These are phyloP conservation scores for Aphelenchoides avenae DNA, from an alignment of 1,140 invertebrate genomes.

Conservation along the genomic window DNA sequence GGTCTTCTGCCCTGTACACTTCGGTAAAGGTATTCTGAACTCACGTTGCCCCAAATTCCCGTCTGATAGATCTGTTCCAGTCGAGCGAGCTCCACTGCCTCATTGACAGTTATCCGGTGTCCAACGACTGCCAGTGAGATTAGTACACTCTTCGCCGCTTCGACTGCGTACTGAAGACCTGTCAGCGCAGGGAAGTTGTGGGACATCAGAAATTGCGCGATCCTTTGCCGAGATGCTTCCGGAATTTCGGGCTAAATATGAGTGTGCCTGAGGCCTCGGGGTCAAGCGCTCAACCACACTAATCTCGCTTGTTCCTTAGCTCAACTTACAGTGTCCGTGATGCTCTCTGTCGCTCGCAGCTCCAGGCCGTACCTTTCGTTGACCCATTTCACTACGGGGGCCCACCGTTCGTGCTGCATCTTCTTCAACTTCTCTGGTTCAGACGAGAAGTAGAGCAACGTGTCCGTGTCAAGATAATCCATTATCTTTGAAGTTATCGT, in stretches of 20 bases:
- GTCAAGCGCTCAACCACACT: too few species aligned
- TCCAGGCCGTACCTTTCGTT: conserved; percentile 64
- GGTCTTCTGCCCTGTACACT: too few species aligned
- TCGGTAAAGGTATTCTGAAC: conserved; percentile 1
- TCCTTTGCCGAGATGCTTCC: conserved; percentile 13
- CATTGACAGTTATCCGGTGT: conserved; percentile 70
- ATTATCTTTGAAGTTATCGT: conserved; percentile 74
- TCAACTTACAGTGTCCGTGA: too few species aligned
- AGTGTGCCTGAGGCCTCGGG: too few species aligned
- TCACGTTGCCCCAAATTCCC: conserved; percentile 75
- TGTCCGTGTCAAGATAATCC: conserved; percentile 81
- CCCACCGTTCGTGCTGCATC: conserved; percentile 77
- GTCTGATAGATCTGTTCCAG: conserved; percentile 85
- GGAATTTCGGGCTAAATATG: conserved; percentile 13
- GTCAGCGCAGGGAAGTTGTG: conserved; percentile 54
- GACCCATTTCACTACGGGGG: conserved; percentile 81
- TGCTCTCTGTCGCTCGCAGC: conserved; percentile 63
- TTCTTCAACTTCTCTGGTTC: conserved; percentile 69
- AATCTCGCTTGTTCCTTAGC: too few species aligned
- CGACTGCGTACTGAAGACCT: conserved; percentile 80
- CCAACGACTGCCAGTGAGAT: conserved; percentile 76
- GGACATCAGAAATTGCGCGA: conserved; percentile 17
- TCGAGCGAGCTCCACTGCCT: conserved; percentile 75
- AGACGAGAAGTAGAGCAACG: conserved; percentile 71
- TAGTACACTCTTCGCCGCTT: conserved; percentile 85